These are phyloP conservation scores for Mimumesa dahlbomi DNA, from an alignment of 2,888 invertebrate species.

Conservation along the genomic window DNA sequence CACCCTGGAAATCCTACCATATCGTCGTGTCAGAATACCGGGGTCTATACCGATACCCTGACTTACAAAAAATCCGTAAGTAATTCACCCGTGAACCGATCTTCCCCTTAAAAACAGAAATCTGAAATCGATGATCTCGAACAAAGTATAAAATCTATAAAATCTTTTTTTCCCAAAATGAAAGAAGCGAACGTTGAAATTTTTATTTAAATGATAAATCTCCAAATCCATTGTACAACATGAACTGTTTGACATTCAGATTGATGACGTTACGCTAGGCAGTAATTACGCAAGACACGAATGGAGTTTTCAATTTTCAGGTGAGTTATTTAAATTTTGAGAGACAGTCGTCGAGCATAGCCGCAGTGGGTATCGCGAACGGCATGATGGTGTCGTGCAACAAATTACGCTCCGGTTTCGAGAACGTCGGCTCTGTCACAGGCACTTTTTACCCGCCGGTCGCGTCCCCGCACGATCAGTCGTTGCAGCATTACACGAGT, in stretches of 20 bases:
- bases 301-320: slow-evolving; percentile 55
- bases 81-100: too few species aligned
- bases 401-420: slow-evolving; percentile 89
- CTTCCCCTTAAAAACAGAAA: too few species aligned
- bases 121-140: too few species aligned
- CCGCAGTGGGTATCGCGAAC: slow-evolving; percentile 91
- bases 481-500: slow-evolving; percentile 81
- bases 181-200: too few species aligned
- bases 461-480: slow-evolving; percentile 90
- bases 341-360: slow-evolving; percentile 82
- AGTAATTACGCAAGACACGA: too few species aligned
- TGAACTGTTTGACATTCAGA: too few species aligned
- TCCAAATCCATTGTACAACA: too few species aligned
- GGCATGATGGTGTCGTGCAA: slow-evolving; percentile 94
- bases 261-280: too few species aligned
- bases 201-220: too few species aligned
- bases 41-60: slow-evolving; percentile 77
- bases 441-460: slow-evolving; percentile 95
- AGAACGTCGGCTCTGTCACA: slow-evolving; percentile 91
- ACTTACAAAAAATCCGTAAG: slow-evolving; percentile 77
- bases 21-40: slow-evolving; percentile 78
- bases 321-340: slow-evolving; percentile 79
- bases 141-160: too few species aligned
- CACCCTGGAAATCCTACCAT: slow-evolving; percentile 75
- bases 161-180: too few species aligned